Percentiles rank a stretch among this genome's conserved stretches.
Conservation (phyloP, 2,113 vertebrate genomes). For the Dermatemys mawii region DNA sequence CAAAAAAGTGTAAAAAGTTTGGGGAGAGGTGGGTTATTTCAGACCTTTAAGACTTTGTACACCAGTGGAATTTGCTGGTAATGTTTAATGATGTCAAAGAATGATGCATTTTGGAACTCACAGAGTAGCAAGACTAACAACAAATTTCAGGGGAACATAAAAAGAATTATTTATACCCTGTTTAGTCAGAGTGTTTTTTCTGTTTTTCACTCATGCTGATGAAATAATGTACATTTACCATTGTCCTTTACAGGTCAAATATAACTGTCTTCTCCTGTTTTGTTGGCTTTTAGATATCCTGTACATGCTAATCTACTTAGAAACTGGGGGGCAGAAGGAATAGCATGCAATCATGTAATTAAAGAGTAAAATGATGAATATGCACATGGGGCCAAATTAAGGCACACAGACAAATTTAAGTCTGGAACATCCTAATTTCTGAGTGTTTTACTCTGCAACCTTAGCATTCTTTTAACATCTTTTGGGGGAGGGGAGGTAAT, state of each 20-base stretch:
- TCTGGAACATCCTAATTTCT: neutral
- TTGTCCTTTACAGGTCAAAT: neutral
- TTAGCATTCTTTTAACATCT: neutral
- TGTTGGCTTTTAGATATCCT: conserved; percentile 1
- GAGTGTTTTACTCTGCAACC: too few relatives aligned
- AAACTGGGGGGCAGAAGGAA: neutral
- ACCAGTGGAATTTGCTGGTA: neutral
- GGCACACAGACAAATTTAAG: neutral
- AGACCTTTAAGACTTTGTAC: rapidly evolving
- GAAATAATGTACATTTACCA: neutral
- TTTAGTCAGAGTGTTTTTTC: neutral
- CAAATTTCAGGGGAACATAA: neutral
- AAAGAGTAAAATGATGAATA: too few relatives aligned
- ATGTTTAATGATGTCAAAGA: neutral
- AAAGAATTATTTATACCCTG: neutral
- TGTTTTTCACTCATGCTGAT: neutral
- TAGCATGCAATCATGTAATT: neutral
- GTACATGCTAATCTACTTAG: neutral
- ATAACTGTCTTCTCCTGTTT: neutral
- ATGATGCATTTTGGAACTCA: neutral
- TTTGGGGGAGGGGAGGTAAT: neutral
- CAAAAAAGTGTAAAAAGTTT: neutral
- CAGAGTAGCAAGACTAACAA: neutral
- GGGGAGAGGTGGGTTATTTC: neutral
- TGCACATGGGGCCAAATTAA: neutral